phyloP scores from a whole-genome alignment of 2,797 vertebrate species.

The Botia kubotai region DNA sequence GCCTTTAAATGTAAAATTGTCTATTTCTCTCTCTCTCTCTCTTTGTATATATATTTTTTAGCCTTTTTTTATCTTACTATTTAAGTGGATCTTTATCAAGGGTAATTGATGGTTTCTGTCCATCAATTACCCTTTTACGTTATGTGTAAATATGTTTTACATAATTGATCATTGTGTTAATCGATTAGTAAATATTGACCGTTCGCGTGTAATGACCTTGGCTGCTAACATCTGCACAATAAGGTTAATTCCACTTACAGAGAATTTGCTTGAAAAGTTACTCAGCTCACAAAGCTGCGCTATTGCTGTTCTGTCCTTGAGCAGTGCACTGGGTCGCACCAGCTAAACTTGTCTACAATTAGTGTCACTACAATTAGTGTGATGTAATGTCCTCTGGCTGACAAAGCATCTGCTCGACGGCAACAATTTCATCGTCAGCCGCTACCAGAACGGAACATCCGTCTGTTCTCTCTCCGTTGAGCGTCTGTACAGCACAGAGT shows the following conservation, averaged over 20 bases:
- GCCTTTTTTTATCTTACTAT: too few relatives aligned
- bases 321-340: conserved; percentile 14
- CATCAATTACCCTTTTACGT: not conserved
- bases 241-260: not conserved
- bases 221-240: not conserved
- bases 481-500: not conserved
- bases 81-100: too few relatives aligned
- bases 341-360: conserved; percentile 27
- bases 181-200: not conserved
- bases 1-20: too few relatives aligned
- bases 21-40: too few relatives aligned
- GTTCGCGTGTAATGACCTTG: not conserved
- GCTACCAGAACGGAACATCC: not conserved
- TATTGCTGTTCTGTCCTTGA: conserved; percentile 14
- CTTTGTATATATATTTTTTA: too few relatives aligned
- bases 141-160: not conserved
- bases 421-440: conserved; percentile 1
- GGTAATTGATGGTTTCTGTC: not conserved
- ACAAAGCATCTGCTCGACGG: conserved; percentile 34
- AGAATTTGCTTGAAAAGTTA: not conserved
- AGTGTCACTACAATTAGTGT: conserved; percentile 30
- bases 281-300: not conserved
- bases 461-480: conserved; percentile 24
- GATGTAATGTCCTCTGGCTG: conserved; percentile 30
- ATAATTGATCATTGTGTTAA: not conserved